Percentiles rank a stretch among this genome's conserved stretches.
These are phyloP conservation scores for Philonicus albiceps DNA, from an alignment of 2,888 invertebrate genomes.

Conservation along the genomic window DNA sequence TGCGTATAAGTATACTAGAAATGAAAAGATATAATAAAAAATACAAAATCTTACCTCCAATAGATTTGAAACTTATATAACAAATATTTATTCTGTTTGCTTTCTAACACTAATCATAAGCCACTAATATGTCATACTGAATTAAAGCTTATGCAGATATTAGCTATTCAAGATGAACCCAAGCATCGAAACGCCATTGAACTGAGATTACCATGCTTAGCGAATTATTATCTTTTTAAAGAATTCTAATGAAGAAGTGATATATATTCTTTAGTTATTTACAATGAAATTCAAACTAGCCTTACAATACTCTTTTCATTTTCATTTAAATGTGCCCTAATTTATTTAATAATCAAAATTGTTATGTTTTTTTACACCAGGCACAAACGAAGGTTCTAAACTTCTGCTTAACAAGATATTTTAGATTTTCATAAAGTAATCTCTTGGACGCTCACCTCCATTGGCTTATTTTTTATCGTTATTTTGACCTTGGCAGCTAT, in stretches of 20 bases:
- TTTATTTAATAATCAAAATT: too few relatives aligned
- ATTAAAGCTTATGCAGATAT: background rate
- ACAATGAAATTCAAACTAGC: too few relatives aligned
- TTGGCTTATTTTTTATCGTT: background rate
- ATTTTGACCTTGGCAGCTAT: background rate
- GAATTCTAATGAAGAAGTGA: too few relatives aligned
- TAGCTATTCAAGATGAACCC: background rate
- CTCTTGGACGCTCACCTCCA: background rate
- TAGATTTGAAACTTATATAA: background rate
- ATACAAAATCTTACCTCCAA: background rate
- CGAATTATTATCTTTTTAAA: too few relatives aligned
- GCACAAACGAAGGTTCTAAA: background rate
- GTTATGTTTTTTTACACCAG: background rate
- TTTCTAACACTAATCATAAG: background rate
- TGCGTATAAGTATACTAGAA: background rate
- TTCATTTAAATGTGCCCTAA: too few relatives aligned
- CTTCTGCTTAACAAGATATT: background rate
- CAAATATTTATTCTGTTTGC: background rate
- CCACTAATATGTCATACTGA: background rate
- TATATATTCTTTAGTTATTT: too few relatives aligned
- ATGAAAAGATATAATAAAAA: background rate
- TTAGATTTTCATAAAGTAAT: background rate
- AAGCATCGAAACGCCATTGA: background rate
- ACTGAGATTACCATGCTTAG: background rate
- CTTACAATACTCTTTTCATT: too few relatives aligned